phyloP scores from a whole-genome alignment of 2,797 vertebrate genomes.

The Acanthornis magna region DNA sequence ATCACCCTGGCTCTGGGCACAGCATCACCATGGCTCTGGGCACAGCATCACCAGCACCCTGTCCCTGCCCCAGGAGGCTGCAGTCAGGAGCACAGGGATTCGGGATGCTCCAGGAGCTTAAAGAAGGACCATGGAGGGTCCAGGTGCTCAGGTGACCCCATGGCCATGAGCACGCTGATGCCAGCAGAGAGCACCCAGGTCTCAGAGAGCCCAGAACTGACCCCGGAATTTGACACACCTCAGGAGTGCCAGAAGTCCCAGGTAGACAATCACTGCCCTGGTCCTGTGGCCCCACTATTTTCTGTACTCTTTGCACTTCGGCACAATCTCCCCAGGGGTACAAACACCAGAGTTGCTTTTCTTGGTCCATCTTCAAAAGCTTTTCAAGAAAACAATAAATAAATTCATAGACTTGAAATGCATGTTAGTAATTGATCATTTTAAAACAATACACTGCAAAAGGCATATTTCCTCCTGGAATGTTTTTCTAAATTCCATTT shows the following conservation, averaged over 20 bases:
- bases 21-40: too few relatives aligned
- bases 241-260: not conserved
- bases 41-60: not conserved
- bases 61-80: not conserved
- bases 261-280: not conserved
- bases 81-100: not conserved
- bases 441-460: not conserved
- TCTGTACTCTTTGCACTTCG: rapidly evolving
- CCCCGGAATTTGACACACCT: rapidly evolving
- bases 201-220: not conserved
- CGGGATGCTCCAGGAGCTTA: not conserved
- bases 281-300: rapidly evolving
- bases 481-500: not conserved
- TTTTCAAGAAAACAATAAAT: not conserved
- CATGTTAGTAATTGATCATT: not conserved
- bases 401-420: not conserved
- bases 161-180: not conserved
- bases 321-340: not conserved
- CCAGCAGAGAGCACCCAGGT: not conserved
- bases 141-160: not conserved
- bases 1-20: too few relatives aligned
- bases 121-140: not conserved
- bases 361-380: not conserved
- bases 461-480: not conserved
- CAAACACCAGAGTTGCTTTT: not conserved